These are phyloP conservation scores for Anneissia japonica DNA, from an alignment of 35 echinoderm and acorn worm species.

Conservation along the genomic window DNA sequence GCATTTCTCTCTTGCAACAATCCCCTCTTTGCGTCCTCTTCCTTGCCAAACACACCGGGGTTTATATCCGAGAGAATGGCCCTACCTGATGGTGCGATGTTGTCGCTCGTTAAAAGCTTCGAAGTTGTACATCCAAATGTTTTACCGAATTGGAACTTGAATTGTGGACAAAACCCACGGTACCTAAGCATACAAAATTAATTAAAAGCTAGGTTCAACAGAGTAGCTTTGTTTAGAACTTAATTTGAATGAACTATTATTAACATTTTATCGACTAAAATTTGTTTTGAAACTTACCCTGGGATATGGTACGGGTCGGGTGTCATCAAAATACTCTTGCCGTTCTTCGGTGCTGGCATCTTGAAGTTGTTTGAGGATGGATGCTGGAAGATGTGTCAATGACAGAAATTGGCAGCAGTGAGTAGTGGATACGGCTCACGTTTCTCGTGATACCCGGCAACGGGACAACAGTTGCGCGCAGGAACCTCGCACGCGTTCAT, in stretches of 20 bases:
- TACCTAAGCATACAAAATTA: constrained; percentile 60
- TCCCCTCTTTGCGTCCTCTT: constrained; percentile 3
- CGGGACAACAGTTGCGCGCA: too few relatives aligned
- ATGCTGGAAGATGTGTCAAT: too few relatives aligned
- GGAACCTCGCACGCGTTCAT: too few relatives aligned
- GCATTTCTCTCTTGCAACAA: constrained; percentile 46
- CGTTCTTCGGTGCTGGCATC: constrained; percentile 50
- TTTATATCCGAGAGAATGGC: constrained; percentile 61
- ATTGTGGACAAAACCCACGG: constrained; percentile 98
- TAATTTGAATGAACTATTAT: too few relatives aligned
- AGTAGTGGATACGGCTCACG: too few relatives aligned
- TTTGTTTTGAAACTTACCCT: constrained; percentile 54
- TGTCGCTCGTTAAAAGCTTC: constrained; percentile 67
- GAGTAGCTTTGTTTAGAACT: too few relatives aligned
- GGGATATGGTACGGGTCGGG: constrained; percentile 95
- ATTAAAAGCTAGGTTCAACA: neutral
- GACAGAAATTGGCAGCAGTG: too few relatives aligned
- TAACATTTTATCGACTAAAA: neutral
- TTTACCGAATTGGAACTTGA: constrained; percentile 95
- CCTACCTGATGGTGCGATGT: constrained; percentile 53
- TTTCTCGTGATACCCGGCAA: too few relatives aligned
- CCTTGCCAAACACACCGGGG: constrained; percentile 10
- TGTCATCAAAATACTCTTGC: constrained; percentile 84
- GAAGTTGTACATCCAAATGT: constrained; percentile 96
- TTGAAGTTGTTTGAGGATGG: neutral